Evolutionary conservation across 2,797 vertebrate species (phyloP).

Genomic region (Eospalax fontanierii): DNA sequence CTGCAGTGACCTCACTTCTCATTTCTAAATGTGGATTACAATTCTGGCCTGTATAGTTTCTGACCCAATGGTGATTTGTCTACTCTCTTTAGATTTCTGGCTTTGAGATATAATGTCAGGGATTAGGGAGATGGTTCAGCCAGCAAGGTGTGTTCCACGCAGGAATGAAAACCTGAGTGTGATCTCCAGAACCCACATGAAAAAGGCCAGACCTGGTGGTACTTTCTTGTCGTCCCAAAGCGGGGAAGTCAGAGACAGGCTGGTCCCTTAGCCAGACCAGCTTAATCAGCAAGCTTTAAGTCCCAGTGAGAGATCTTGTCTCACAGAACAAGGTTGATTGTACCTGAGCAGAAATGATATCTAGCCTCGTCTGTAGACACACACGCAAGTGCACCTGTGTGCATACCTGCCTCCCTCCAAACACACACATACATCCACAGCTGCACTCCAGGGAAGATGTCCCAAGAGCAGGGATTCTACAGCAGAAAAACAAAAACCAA

Average conservation of each 20-base stretch:
- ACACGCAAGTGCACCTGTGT: no score
- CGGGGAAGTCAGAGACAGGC: no score
- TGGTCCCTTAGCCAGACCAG: no score
- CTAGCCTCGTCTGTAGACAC: no score
- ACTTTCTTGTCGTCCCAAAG: no score
- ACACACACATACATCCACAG: no score
- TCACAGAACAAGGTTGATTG: not conserved
- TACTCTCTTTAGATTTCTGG: conserved; percentile 43
- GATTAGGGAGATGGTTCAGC: not conserved
- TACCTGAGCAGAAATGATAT: not conserved
- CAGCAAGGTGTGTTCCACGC: not conserved
- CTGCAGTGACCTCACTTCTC: conserved; percentile 11
- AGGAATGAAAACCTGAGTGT: not conserved
- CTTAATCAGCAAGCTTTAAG: no score
- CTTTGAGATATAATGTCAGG: not conserved
- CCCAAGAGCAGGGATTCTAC: not conserved
- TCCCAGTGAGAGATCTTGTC: no score
- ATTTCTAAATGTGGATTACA: conserved; percentile 63
- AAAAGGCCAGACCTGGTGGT: no score
- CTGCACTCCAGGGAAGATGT: not conserved
- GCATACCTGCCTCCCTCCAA: no score
- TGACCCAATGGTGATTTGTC: conserved; percentile 42
- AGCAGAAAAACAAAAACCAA: no score
- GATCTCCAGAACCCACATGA: no score
- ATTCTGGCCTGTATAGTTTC: not conserved